A percentile compares a stretch with the other conserved stretches of the same genome.
Conservation (phyloP, 2,888 invertebrate genomes). For the Pocota personata region DNA sequence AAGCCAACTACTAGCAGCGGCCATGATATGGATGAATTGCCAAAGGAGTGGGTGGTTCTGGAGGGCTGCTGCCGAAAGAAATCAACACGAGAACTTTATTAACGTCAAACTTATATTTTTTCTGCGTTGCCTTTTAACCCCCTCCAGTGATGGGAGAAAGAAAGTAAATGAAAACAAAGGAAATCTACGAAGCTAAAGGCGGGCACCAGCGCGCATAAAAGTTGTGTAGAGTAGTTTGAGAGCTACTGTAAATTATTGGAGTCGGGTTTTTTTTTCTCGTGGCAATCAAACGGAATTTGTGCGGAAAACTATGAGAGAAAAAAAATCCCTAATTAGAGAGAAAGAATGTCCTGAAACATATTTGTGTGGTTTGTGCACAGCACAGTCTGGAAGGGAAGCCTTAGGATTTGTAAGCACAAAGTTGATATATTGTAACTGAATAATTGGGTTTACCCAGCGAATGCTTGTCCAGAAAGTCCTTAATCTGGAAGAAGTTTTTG, state of each 20-base stretch:
- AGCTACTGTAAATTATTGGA: constrained; percentile 68
- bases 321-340: constrained; percentile 67
- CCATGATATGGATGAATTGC: constrained; percentile 74
- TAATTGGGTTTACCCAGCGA: constrained; percentile 12
- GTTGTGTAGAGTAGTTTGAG: constrained; percentile 55
- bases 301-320: constrained; percentile 32
- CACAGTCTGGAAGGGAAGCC: not conserved
- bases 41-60: constrained; percentile 53
- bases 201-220: constrained; percentile 26
- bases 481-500: constrained; percentile 14
- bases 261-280: constrained; percentile 2
- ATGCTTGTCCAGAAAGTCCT: constrained; percentile 29
- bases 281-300: constrained; percentile 64
- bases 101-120: constrained; percentile 64
- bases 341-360: constrained; percentile 59
- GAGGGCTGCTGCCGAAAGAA: constrained; percentile 35
- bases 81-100: constrained; percentile 74
- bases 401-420: constrained; percentile 17
- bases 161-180: constrained; percentile 72
- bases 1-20: constrained; percentile 64
- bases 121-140: constrained; percentile 8
- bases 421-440: constrained; percentile 28
- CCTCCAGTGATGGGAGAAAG: constrained; percentile 27
- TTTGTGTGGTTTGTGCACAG: not conserved
- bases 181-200: constrained; percentile 65